Conservation (phyloP, 2,888 invertebrate genomes). For the Plagodis dolabraria region DNA sequence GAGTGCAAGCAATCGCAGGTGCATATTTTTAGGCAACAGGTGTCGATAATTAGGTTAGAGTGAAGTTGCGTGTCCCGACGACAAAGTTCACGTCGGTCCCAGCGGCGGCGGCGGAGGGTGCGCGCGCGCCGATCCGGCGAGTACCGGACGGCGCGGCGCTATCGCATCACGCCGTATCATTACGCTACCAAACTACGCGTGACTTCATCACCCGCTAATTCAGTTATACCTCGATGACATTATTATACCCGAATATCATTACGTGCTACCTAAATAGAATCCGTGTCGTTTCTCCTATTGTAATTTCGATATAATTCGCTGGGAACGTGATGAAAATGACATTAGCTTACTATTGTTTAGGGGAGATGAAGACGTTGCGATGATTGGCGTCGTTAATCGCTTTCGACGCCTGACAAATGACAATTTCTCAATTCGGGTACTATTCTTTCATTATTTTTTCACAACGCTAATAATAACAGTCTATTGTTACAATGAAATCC, state of each 20-base stretch:
- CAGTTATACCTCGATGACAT: constrained; percentile 63
- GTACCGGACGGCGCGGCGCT: constrained; percentile 17
- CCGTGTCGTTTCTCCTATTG: constrained; percentile 52
- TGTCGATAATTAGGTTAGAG: constrained; percentile 32
- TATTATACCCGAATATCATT: constrained; percentile 63
- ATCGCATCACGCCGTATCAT: constrained; percentile 39
- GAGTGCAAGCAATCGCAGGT: neutral
- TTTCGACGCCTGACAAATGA: constrained; percentile 9
- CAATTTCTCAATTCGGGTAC: constrained; percentile 20
- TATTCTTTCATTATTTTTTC: constrained; percentile 27
- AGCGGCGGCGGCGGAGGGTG: constrained; percentile 20
- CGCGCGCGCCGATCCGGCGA: constrained; percentile 27
- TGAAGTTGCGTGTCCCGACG: constrained; percentile 41
- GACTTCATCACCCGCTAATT: constrained; percentile 62
- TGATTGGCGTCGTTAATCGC: constrained; percentile 36
- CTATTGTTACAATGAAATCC: constrained; percentile 13
- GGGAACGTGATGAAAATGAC: constrained; percentile 45
- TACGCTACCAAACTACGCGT: constrained; percentile 64
- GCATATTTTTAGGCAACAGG: constrained; percentile 37
- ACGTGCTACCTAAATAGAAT: constrained; percentile 44
- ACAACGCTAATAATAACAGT: constrained; percentile 25
- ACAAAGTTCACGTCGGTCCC: constrained; percentile 43
- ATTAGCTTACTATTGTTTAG: constrained; percentile 50
- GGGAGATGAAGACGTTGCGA: constrained; percentile 42
- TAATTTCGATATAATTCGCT: constrained; percentile 33